These are phyloP conservation scores for Amphimedon queenslandica DNA, from an alignment of 37 sponge, comb jelly and placozoan genomes.

Conservation along the genomic window DNA sequence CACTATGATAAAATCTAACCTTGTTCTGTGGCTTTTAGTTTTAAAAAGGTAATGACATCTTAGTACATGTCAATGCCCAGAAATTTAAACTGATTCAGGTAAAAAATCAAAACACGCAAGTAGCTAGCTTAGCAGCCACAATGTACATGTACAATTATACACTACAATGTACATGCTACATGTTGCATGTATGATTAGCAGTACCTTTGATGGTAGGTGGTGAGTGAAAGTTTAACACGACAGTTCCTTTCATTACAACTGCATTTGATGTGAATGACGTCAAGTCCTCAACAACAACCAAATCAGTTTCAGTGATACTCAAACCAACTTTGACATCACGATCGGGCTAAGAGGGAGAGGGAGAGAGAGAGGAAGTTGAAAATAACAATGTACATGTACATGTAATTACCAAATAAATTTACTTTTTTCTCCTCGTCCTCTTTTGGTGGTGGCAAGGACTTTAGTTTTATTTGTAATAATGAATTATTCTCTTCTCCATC, in stretches of 20 bases:
- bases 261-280: constrained; percentile 64
- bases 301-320: constrained; percentile 90
- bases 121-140: no score
- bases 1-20: no score
- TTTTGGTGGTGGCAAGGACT: not conserved
- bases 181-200: not conserved
- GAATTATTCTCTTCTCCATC: constrained; percentile 7
- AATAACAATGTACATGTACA: not conserved
- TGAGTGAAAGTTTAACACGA: constrained; percentile 20
- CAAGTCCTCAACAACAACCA: constrained; percentile 85
- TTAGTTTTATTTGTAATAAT: not conserved
- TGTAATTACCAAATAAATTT: not conserved
- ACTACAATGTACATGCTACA: no score
- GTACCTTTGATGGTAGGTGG: not conserved
- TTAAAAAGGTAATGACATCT: no score
- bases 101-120: no score
- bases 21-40: no score
- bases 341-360: constrained; percentile 35
- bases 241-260: constrained; percentile 72
- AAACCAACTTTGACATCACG: constrained; percentile 53
- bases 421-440: not conserved
- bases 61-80: no score
- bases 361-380: not conserved
- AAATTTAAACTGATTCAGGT: no score
- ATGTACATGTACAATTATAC: no score